Evolutionary conservation across 2,888 invertebrate genomes (phyloP).

Genomic region (Dorcus parallelipipedus): DNA sequence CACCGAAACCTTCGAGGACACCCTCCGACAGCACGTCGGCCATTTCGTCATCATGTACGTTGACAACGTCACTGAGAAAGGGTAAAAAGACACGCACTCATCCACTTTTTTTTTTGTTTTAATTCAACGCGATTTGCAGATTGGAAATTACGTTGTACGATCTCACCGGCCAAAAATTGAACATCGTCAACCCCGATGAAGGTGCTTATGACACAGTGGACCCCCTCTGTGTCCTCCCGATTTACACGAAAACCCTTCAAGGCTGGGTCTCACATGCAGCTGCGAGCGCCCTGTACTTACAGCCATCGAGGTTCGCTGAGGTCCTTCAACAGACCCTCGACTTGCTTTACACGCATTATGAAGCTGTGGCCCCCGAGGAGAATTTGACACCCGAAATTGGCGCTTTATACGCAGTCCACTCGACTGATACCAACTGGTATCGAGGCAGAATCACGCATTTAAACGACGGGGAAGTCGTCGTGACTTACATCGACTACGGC

Average conservation of each 20-base stretch:
- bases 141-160: conserved; percentile 65
- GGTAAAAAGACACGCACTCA: conserved; percentile 34
- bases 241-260: conserved; percentile 58
- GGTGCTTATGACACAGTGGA: conserved; percentile 53
- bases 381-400: conserved; percentile 52
- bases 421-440: conserved; percentile 44
- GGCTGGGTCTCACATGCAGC: conserved; percentile 59
- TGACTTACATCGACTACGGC: conserved; percentile 69
- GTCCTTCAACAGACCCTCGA: conserved; percentile 49
- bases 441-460: conserved; percentile 27
- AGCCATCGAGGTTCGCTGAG: conserved; percentile 53
- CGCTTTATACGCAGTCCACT: conserved; percentile 57
- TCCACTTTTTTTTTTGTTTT: background rate
- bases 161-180: conserved; percentile 51
- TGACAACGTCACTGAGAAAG: conserved; percentile 47
- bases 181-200: conserved; percentile 54
- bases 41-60: conserved; percentile 50
- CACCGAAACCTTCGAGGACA: conserved; percentile 49
- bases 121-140: conserved; percentile 48
- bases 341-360: conserved; percentile 58
- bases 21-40: conserved; percentile 53
- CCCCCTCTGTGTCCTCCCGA: conserved; percentile 60
- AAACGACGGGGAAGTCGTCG: conserved; percentile 50
- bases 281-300: conserved; percentile 62
- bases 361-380: conserved; percentile 42